Conservation (phyloP, 2,113 vertebrate species). For the Aramus guarauna region DNA sequence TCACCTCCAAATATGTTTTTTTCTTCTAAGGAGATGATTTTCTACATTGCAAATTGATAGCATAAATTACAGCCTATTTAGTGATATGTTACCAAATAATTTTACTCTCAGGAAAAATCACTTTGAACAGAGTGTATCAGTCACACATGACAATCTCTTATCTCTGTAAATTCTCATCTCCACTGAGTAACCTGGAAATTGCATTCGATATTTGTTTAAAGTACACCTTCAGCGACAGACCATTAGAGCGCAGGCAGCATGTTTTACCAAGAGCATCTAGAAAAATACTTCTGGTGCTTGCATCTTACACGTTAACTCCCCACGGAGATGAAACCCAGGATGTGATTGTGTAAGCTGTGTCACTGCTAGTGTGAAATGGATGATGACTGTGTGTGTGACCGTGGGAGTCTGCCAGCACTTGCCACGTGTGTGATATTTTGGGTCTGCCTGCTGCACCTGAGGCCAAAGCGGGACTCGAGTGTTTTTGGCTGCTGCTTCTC, state of each 20-base stretch:
- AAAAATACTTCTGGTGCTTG: not conserved
- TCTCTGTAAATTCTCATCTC: not conserved
- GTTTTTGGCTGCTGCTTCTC: not conserved
- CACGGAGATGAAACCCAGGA: not conserved
- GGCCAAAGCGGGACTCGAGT: not conserved
- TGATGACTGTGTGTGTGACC: not conserved
- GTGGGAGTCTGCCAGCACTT: not conserved
- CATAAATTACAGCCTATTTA: slow-evolving; percentile 68
- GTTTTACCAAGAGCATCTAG: not conserved
- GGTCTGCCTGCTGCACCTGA: not conserved
- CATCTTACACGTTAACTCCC: not conserved
- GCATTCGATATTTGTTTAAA: not conserved
- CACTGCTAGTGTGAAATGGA: not conserved
- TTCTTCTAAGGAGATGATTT: slow-evolving; percentile 42
- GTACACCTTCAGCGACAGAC: not conserved
- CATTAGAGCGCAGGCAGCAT: not conserved
- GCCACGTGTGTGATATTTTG: not conserved
- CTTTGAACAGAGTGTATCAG: slow-evolving; percentile 45
- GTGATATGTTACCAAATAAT: slow-evolving; percentile 64
- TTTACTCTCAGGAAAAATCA: slow-evolving; percentile 62
- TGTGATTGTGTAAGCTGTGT: not conserved
- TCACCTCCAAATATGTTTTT: slow-evolving; percentile 45
- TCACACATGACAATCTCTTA: slow-evolving; percentile 51
- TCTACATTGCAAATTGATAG: slow-evolving; percentile 48
- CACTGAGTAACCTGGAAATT: not conserved